Evolutionary conservation across 2,888 invertebrate species (phyloP).

Genomic region (Patella pellucida): DNA sequence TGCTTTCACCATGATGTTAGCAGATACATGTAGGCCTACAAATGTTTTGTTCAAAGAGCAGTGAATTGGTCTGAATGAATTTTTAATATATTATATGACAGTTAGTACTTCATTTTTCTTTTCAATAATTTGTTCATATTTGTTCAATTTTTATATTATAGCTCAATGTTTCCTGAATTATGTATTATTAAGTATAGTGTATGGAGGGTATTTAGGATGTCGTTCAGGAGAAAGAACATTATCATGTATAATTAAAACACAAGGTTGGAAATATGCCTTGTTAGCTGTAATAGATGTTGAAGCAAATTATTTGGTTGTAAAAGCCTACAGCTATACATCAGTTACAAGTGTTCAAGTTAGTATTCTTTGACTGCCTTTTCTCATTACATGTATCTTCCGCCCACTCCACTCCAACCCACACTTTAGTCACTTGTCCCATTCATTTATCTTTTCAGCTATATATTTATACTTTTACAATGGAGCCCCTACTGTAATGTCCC

Average conservation of each 20-base stretch:
- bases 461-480: background rate
- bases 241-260: constrained; percentile 77
- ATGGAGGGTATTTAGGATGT: constrained; percentile 83
- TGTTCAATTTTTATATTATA: constrained; percentile 57
- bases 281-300: constrained; percentile 88
- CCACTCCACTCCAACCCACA: too few species aligned
- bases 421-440: too few species aligned
- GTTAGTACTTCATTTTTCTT: too few species aligned
- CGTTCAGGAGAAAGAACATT: constrained; percentile 76
- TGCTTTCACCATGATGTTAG: too few species aligned
- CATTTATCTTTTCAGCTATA: too few species aligned
- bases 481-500: too few species aligned
- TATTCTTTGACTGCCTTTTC: background rate
- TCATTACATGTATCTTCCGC: too few species aligned
- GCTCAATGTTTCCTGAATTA: constrained; percentile 87
- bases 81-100: too few species aligned
- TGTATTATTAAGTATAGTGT: constrained; percentile 81
- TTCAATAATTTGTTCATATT: too few species aligned
- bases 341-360: constrained; percentile 81
- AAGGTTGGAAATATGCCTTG: constrained; percentile 84
- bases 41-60: too few species aligned
- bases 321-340: constrained; percentile 84
- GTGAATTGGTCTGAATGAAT: too few species aligned
- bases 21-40: too few species aligned
- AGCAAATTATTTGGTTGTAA: constrained; percentile 85